Conservation (phyloP, 2,888 invertebrate genomes). For the Alentia gelatinosa region DNA sequence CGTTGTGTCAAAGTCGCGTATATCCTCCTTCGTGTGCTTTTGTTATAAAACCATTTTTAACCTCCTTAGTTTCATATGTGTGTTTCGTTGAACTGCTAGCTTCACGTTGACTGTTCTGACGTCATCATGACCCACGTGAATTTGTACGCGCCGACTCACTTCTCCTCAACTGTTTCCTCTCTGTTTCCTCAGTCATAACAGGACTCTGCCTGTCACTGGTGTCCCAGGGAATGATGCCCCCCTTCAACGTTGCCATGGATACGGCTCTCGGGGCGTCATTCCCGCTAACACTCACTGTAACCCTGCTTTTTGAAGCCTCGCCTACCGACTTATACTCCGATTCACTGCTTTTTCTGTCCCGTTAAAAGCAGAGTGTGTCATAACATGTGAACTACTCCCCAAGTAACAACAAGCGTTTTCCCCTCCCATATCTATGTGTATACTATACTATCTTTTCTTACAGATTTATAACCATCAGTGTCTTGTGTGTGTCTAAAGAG, state of each 20-base stretch:
- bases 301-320: background rate
- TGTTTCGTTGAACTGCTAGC: background rate
- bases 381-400: background rate
- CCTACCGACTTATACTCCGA: background rate
- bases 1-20: background rate
- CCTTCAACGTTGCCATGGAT: background rate
- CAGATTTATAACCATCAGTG: background rate
- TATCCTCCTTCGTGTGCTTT: background rate
- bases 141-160: background rate
- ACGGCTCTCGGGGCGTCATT: background rate
- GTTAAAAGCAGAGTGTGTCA: slow-evolving; percentile 15
- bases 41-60: background rate
- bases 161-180: background rate
- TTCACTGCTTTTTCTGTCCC: background rate
- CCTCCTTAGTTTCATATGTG: background rate
- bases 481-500: background rate
- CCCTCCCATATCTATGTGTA: background rate
- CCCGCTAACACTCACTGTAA: background rate
- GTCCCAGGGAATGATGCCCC: slow-evolving; percentile 43
- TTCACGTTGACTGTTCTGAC: background rate
- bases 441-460: background rate
- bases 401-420: background rate
- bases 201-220: background rate
- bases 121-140: background rate
- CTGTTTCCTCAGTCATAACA: background rate